These are phyloP conservation scores for Talpa occidentalis DNA, from an alignment of 2,113 vertebrate genomes.

Conservation along the genomic window DNA sequence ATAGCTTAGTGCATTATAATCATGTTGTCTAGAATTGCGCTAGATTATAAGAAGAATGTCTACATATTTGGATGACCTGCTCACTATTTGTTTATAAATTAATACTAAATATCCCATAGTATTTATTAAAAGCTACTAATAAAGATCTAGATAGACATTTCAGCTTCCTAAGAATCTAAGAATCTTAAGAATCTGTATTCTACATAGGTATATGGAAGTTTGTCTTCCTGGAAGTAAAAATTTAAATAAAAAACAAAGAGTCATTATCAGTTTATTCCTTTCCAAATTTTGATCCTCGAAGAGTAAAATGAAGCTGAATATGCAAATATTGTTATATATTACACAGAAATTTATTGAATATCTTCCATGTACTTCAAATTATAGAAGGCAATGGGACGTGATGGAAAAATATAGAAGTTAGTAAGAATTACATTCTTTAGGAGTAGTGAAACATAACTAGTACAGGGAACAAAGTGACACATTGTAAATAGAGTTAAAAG, in stretches of 20 bases:
- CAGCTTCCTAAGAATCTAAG: not conserved
- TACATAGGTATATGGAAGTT: not conserved
- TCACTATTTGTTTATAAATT: not conserved
- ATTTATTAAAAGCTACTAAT: slow-evolving; percentile 15
- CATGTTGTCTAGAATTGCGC: not conserved
- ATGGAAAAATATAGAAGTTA: not conserved
- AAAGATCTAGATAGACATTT: not conserved
- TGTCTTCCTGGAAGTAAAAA: not conserved
- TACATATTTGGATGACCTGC: not conserved
- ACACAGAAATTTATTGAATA: not conserved
- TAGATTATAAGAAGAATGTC: not conserved
- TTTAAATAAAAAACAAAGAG: not conserved
- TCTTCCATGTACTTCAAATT: not conserved
- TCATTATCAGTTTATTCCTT: not conserved
- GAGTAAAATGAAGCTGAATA: not conserved
- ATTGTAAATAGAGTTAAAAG: not conserved
- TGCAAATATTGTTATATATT: not conserved
- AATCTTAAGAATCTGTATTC: not conserved
- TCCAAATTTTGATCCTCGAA: not conserved
- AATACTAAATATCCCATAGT: not conserved
- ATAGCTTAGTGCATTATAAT: not conserved
- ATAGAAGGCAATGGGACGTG: not conserved
- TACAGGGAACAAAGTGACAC: not conserved
- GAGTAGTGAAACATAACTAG: not conserved
- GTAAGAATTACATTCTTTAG: not conserved